phyloP scores from a whole-genome alignment of 2,888 invertebrate genomes.

The Ophion obscuratus region DNA sequence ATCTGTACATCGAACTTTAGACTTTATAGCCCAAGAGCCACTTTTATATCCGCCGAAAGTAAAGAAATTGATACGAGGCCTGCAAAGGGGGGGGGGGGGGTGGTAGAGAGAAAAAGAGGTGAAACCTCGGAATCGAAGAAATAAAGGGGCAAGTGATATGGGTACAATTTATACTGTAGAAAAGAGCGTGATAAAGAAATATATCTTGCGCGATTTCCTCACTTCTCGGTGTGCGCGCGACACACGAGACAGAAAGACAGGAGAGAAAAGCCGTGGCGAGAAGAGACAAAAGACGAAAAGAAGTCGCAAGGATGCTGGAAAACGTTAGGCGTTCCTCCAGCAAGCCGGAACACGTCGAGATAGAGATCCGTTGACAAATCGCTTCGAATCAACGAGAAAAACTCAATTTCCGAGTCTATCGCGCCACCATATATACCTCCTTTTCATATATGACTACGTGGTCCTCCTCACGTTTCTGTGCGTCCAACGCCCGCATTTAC shows the following conservation, averaged over 20 bases:
- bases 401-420: slow-evolving; percentile 75
- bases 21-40: slow-evolving; percentile 51
- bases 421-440: slow-evolving; percentile 36
- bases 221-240: slow-evolving; percentile 1
- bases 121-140: slow-evolving; percentile 34
- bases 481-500: slow-evolving; percentile 21
- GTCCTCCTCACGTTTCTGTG: neutral
- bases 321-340: slow-evolving; percentile 35
- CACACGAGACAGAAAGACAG: slow-evolving; percentile 18
- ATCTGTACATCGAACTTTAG: slow-evolving; percentile 20
- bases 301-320: slow-evolving; percentile 15
- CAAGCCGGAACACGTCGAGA: slow-evolving; percentile 33
- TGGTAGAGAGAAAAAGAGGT: neutral
- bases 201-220: slow-evolving; percentile 52
- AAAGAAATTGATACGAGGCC: slow-evolving; percentile 65
- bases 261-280: slow-evolving; percentile 14
- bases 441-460: slow-evolving; percentile 24
- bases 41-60: slow-evolving; percentile 58
- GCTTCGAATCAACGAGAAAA: slow-evolving; percentile 68
- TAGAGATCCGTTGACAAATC: slow-evolving; percentile 70
- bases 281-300: slow-evolving; percentile 23
- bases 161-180: slow-evolving; percentile 20
- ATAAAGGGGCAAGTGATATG: slow-evolving; percentile 50
- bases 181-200: slow-evolving; percentile 57
- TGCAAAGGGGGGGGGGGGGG: neutral